phyloP scores from a whole-genome alignment of 2,888 invertebrate species.

The Monopis laevigella region DNA sequence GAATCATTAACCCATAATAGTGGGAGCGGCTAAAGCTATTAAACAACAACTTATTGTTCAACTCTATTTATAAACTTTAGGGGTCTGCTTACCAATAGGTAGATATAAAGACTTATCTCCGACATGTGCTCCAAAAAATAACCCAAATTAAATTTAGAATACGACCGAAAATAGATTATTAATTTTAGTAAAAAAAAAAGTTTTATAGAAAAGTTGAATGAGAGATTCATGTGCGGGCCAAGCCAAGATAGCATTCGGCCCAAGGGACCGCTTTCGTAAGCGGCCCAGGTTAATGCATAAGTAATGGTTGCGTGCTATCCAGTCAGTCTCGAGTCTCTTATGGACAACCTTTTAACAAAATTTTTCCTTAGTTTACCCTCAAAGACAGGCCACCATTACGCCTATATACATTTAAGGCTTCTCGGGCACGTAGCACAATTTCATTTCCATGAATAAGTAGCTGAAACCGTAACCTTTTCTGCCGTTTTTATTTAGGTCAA shows the following conservation, averaged over 20 bases:
- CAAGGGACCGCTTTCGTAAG: constrained; percentile 60
- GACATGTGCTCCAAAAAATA: no score
- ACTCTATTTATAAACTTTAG: no score
- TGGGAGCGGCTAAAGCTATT: no score
- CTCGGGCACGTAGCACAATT: constrained; percentile 17
- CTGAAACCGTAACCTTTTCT: constrained; percentile 8
- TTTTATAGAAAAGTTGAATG: constrained; percentile 4
- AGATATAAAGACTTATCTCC: no score
- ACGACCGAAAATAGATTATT: background rate
- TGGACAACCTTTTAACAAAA: constrained; percentile 41
- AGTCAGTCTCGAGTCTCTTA: constrained; percentile 24
- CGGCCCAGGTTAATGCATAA: constrained; percentile 68
- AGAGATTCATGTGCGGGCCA: constrained; percentile 8
- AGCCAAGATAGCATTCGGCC: constrained; percentile 32
- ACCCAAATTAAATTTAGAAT: no score
- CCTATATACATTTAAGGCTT: constrained; percentile 11
- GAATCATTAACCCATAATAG: no score
- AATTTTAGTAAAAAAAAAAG: background rate
- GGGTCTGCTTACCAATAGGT: no score
- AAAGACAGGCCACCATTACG: constrained; percentile 16
- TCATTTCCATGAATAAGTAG: constrained; percentile 17
- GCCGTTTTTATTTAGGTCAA: constrained; percentile 10
- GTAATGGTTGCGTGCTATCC: constrained; percentile 59
- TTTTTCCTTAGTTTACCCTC: constrained; percentile 25
- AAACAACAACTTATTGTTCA: no score